Conservation (phyloP, 2,888 invertebrate genomes). For the Catocala nupta region DNA sequence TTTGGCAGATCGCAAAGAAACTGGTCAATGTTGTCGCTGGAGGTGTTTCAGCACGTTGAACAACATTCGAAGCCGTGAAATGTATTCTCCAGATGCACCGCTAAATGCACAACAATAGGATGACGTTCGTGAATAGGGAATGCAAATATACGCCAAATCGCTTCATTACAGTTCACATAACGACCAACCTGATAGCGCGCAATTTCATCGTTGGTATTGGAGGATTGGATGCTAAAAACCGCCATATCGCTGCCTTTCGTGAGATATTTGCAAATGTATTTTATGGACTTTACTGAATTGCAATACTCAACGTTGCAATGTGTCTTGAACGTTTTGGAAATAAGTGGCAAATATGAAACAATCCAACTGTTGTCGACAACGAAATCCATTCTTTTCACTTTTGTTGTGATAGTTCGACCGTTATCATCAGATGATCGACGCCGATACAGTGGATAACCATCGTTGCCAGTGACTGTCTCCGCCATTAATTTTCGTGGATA, state of each 20-base stretch:
- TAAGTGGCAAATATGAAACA: constrained; percentile 50
- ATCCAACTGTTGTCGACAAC: constrained; percentile 45
- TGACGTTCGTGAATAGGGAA: constrained; percentile 43
- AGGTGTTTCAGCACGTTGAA: constrained; percentile 38
- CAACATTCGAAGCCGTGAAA: constrained; percentile 30
- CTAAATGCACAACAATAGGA: constrained; percentile 36
- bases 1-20: constrained; percentile 48
- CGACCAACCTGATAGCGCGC: constrained; percentile 45
- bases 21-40: constrained; percentile 44
- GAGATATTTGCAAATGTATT: constrained; percentile 31
- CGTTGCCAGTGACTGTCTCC: constrained; percentile 49
- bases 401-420: constrained; percentile 30
- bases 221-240: constrained; percentile 22
- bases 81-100: constrained; percentile 39
- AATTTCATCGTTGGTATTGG: constrained; percentile 44
- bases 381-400: constrained; percentile 17
- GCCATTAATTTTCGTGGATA: constrained; percentile 58
- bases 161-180: constrained; percentile 49
- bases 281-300: constrained; percentile 29
- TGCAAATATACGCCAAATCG: constrained; percentile 46
- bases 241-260: constrained; percentile 47
- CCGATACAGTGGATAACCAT: constrained; percentile 32
- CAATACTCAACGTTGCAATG: constrained; percentile 33
- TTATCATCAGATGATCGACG: constrained; percentile 30
- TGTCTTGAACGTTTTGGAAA: constrained; percentile 49